These are phyloP conservation scores for Pseudorectes ferrugineus DNA, from an alignment of 2,113 vertebrate genomes.

Conservation along the genomic window DNA sequence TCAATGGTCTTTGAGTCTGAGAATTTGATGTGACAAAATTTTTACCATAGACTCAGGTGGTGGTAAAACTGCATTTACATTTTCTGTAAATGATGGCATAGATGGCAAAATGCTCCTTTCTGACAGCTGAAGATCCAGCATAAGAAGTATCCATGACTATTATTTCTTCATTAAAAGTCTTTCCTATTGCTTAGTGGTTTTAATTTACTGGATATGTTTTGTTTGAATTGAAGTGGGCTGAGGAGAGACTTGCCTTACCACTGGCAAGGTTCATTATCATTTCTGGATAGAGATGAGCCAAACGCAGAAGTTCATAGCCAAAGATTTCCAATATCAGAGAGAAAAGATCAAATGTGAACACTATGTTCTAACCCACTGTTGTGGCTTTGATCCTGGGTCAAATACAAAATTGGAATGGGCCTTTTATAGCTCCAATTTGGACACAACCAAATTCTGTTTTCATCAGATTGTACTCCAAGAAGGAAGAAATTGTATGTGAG, in stretches of 20 bases:
- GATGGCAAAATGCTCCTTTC: neutral
- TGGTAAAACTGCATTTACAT: neutral
- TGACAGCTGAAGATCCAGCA: neutral
- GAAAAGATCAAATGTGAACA: neutral
- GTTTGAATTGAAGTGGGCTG: neutral
- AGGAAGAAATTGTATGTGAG: neutral
- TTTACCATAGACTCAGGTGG: neutral
- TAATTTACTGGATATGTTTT: neutral
- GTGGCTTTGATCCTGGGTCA: neutral
- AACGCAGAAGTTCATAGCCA: neutral
- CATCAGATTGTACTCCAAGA: neutral
- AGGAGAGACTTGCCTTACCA: neutral
- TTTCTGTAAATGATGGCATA: neutral
- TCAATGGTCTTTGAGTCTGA: neutral
- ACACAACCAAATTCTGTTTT: neutral
- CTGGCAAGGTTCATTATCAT: neutral
- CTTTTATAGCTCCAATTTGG: neutral
- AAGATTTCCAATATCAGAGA: neutral
- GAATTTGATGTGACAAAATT: neutral
- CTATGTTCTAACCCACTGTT: neutral
- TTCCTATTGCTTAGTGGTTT: neutral
- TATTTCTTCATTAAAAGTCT: neutral
- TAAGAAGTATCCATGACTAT: neutral
- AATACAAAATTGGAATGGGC: neutral
- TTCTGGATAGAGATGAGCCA: neutral